Base-by-base conservation (phyloP, 2,888 invertebrate species). In the Dinocampus coccinellae region DNA sequence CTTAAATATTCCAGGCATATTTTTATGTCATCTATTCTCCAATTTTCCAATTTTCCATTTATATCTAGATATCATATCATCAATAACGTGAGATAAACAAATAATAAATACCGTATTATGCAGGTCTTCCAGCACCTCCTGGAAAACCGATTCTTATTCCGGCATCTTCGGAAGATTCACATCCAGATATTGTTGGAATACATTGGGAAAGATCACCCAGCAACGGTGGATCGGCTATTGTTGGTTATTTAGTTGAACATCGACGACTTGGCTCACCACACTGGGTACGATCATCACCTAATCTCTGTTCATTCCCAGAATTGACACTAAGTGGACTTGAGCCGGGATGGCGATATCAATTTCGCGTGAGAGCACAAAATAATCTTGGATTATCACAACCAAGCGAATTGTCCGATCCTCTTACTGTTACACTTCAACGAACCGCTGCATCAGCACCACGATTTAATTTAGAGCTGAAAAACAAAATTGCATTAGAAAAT, bases 351-450 rank as follows among this genome's bases (percentile, higher is more conserved):
- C 91, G 94, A 64, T 96, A 96, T 87, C 95, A 94, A 89, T 97
- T 98, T 90, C 92, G 98, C 72, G 94, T 98, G 16, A 93, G 94
- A 70, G 97, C 98, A 0, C 93, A 97, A 85, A 99, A 99, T 88
- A 92, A 94, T 39, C 93, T 95, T 33, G 99, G 99, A 1, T 89
- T 92, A 74, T 96, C 96, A 0, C 93, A 93, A 75, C 93, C 94
- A 67, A 95, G 98, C 83, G 95, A 95, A 81, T 90, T 96, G 26
- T 95, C 96, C 7, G 95, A 96, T 84, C 92, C 96, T 1, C 91
- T 98, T 63, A 93, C 94, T 0, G 95, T 95, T n/a, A 93, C 92
- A 36, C 87, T 92, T 2, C 91, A 92, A 80, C 88, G 91, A 77
- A 91, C 93, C 36, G 92, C 93, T 20, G 90, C 92, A 3, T 90